These are phyloP conservation scores for Anticlea derivata DNA, from an alignment of 2,888 invertebrate species.

Conservation along the genomic window DNA sequence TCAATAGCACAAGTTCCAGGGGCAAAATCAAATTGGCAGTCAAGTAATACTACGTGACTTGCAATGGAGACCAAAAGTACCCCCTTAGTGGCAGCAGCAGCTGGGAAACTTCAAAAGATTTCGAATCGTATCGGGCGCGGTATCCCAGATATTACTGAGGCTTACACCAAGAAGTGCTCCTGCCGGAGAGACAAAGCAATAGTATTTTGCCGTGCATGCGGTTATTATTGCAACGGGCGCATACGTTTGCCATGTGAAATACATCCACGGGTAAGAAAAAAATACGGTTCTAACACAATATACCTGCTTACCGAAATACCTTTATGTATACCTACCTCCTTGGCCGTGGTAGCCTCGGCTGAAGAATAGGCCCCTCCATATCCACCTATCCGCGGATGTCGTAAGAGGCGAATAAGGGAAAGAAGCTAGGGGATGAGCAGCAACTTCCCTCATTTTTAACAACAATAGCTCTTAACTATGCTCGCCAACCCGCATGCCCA, in stretches of 20 bases:
- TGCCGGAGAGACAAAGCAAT: conserved; percentile 68
- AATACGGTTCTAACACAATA: not conserved
- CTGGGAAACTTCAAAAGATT: conserved; percentile 56
- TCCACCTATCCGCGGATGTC: too few relatives aligned
- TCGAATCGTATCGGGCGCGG: conserved; percentile 66
- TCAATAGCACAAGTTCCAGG: too few relatives aligned
- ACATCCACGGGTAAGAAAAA: conserved; percentile 67
- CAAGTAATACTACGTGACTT: not conserved
- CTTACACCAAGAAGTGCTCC: conserved; percentile 63
- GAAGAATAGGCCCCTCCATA: too few relatives aligned
- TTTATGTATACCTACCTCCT: too few relatives aligned
- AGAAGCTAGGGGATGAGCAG: too few relatives aligned
- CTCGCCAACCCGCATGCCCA: too few relatives aligned
- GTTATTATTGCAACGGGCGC: conserved; percentile 73
- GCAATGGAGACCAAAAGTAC: conserved; percentile 54
- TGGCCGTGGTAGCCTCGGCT: too few relatives aligned
- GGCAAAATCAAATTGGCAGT: too few relatives aligned
- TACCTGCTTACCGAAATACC: not conserved
- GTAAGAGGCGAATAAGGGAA: too few relatives aligned
- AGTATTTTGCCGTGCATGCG: conserved; percentile 75
- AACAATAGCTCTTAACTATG: too few relatives aligned
- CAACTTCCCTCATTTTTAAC: too few relatives aligned
- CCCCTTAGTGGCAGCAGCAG: conserved; percentile 68
- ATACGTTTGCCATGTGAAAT: conserved; percentile 69
- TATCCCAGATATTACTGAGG: conserved; percentile 57